Percentiles rank a stretch among this genome's conserved stretches.
These are phyloP conservation scores for Teinopalpus imperialis DNA, from an alignment of 2,888 invertebrate species.

Conservation along the genomic window DNA sequence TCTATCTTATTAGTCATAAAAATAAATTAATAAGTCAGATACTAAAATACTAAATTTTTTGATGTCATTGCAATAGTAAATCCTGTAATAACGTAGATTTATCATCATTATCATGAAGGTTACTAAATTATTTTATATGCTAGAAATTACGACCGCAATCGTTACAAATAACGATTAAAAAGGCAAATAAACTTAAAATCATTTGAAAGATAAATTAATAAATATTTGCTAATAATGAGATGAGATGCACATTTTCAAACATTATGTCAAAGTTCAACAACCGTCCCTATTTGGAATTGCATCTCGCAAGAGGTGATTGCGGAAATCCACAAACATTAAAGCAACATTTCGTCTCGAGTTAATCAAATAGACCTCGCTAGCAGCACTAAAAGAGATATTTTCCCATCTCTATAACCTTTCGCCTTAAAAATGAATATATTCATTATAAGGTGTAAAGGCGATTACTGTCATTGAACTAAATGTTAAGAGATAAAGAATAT, in stretches of 20 bases:
- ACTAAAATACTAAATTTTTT: too few relatives aligned
- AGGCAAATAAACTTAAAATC: too few relatives aligned
- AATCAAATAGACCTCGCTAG: slow-evolving; percentile 22
- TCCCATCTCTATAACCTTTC: neutral
- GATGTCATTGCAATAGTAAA: too few relatives aligned
- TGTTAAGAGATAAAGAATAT: slow-evolving; percentile 22
- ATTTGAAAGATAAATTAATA: too few relatives aligned
- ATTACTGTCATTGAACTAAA: slow-evolving; percentile 8
- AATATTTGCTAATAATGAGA: too few relatives aligned
- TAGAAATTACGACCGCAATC: too few relatives aligned
- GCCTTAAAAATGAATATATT: neutral
- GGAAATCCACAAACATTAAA: slow-evolving; percentile 42
- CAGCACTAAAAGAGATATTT: slow-evolving; percentile 1
- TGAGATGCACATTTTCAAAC: slow-evolving; percentile 32
- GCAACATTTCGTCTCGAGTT: slow-evolving; percentile 28
- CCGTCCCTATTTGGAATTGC: slow-evolving; percentile 56
- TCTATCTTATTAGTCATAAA: too few relatives aligned
- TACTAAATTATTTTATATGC: too few relatives aligned
- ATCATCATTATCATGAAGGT: too few relatives aligned
- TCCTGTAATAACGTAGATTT: too few relatives aligned
- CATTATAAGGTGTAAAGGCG: neutral
- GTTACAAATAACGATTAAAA: too few relatives aligned
- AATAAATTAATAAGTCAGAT: too few relatives aligned
- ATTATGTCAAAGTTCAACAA: slow-evolving; percentile 70
- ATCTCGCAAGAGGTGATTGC: slow-evolving; percentile 57